A percentile compares a stretch with the other conserved stretches of the same genome.
Evolutionary conservation across 2,888 invertebrate genomes (phyloP).

Genomic region (Trachelus iudaicus): DNA sequence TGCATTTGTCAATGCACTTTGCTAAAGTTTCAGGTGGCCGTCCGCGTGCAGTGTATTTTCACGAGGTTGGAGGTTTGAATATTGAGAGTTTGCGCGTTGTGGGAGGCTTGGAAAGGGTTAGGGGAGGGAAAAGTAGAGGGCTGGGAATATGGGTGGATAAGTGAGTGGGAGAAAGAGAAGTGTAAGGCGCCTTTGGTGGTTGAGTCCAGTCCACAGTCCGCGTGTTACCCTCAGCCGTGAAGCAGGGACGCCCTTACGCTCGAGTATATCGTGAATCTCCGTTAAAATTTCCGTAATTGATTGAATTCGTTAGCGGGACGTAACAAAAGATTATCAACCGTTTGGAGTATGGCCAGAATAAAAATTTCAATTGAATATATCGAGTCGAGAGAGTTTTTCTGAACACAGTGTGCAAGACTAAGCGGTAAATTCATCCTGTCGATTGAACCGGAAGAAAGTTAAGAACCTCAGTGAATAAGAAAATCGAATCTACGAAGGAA

Average conservation of each 20-base stretch:
- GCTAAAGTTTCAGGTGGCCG: neutral
- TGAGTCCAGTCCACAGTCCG: slow-evolving; percentile 51
- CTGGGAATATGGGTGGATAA: slow-evolving; percentile 20
- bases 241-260: slow-evolving; percentile 27
- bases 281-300: neutral
- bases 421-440: neutral
- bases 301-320: neutral
- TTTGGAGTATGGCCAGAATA: neutral
- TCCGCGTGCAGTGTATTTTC: neutral
- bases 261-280: neutral
- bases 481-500: neutral
- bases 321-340: neutral
- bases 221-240: slow-evolving; percentile 49
- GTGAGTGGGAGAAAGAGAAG: slow-evolving; percentile 22
- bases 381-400: neutral
- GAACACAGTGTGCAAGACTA: neutral
- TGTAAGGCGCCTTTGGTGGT: slow-evolving; percentile 41
- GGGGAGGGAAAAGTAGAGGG: slow-evolving; percentile 17
- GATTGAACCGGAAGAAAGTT: neutral
- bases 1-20: neutral
- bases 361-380: neutral
- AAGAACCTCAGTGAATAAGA: neutral
- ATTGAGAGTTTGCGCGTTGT: slow-evolving; percentile 44
- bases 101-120: slow-evolving; percentile 19
- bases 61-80: slow-evolving; percentile 27